These are phyloP conservation scores for Eristalis pertinax DNA, from an alignment of 2,888 invertebrate genomes.

Conservation along the genomic window DNA sequence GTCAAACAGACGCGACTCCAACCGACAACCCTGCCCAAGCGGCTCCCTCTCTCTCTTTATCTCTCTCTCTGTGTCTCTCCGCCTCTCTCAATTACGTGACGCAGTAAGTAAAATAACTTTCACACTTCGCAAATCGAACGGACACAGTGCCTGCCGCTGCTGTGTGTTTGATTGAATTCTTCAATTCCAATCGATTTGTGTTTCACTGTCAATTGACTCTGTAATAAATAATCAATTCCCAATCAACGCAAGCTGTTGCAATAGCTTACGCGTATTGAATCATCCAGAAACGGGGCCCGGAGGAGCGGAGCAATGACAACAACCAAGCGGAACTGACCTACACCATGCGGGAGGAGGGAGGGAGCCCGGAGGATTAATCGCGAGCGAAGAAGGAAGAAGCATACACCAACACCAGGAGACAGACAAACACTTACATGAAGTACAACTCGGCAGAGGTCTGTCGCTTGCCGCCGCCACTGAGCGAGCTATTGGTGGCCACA, in stretches of 20 bases:
- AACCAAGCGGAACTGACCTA: conserved; percentile 54
- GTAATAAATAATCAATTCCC: conserved; percentile 56
- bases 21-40: too few relatives aligned
- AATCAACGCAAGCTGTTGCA: conserved; percentile 62
- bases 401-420: conserved; percentile 5
- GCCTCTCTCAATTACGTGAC: neutral
- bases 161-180: conserved; percentile 58
- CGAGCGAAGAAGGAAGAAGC: too few relatives aligned
- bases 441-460: conserved; percentile 81
- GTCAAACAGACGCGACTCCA: neutral
- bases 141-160: neutral
- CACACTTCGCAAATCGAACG: conserved; percentile 43
- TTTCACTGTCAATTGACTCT: conserved; percentile 56
- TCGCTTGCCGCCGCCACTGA: conserved; percentile 63
- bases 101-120: conserved; percentile 24
- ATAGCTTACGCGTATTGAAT: conserved; percentile 51
- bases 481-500: neutral
- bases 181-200: conserved; percentile 63
- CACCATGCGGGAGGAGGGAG: conserved; percentile 16
- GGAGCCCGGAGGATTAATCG: too few relatives aligned
- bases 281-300: too few relatives aligned
- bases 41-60: too few relatives aligned
- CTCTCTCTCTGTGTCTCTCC: too few relatives aligned
- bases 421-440: conserved; percentile 80
- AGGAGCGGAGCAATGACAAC: too few relatives aligned